phyloP scores from a whole-genome alignment of 2,113 vertebrate genomes.

The Candoia aspera region DNA sequence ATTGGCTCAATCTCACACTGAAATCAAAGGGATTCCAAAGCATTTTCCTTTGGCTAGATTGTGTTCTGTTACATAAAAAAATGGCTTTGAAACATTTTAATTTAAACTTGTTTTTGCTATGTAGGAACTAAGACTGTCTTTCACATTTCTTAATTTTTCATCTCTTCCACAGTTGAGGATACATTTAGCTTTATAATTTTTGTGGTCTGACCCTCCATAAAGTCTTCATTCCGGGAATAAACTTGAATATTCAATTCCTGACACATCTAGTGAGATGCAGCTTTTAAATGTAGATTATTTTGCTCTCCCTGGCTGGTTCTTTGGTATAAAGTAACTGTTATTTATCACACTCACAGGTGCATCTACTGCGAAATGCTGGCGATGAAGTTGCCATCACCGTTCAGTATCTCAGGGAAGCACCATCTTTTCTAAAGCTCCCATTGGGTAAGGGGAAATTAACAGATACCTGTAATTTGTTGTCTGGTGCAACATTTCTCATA shows the following conservation, averaged over 20 bases:
- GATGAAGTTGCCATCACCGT: conserved; percentile 93
- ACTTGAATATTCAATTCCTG: conserved; percentile 36
- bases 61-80: not conserved
- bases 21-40: not conserved
- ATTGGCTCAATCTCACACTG: not conserved
- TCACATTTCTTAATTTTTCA: conserved; percentile 20
- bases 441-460: conserved; percentile 80
- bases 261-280: conserved; percentile 26
- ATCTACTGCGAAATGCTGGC: conserved; percentile 90
- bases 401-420: conserved; percentile 91
- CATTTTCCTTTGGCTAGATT: not conserved
- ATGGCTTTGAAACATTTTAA: not conserved
- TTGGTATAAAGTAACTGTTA: conserved; percentile 57
- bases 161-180: conserved; percentile 2
- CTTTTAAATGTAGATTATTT: conserved; percentile 26
- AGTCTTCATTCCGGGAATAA: conserved; percentile 36
- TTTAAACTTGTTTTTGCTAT: not conserved
- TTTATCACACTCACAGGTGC: conserved; percentile 81
- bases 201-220: conserved; percentile 29
- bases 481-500: conserved; percentile 14
- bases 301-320: conserved; percentile 25
- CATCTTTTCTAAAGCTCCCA: conserved; percentile 94
- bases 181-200: not conserved
- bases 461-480: conserved; percentile 34
- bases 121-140: conserved; percentile 1